A percentile compares a stretch with the other conserved stretches of the same genome.
Conservation (phyloP, 2,888 invertebrate species). For the Sinotaia quadrata region DNA sequence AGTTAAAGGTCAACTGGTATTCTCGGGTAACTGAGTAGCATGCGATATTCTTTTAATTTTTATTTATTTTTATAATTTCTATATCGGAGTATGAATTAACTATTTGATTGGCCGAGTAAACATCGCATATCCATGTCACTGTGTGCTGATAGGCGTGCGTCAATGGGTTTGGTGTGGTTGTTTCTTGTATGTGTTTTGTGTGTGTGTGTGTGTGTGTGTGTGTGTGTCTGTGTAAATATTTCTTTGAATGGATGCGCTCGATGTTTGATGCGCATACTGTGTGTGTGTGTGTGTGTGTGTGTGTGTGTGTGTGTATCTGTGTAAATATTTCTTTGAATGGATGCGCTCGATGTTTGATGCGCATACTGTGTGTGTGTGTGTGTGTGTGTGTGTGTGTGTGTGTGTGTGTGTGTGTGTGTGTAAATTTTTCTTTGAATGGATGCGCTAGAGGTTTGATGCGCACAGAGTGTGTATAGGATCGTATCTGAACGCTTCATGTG, state of each 20-base stretch:
- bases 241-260: not conserved
- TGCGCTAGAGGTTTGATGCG: not conserved
- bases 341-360: not conserved
- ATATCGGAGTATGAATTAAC: no score
- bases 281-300: not conserved
- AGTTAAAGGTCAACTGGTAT: no score
- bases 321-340: not conserved
- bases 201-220: not conserved
- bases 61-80: no score
- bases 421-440: not conserved
- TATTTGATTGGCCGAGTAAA: no score
- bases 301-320: not conserved
- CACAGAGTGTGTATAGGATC: no score
- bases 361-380: not conserved
- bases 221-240: not conserved
- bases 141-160: no score
- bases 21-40: no score
- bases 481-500: no score
- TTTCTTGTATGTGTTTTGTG: no score
- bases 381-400: not conserved
- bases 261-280: not conserved
- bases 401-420: not conserved
- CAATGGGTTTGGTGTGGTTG: no score
- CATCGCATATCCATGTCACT: no score
- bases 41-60: no score